Conservation (phyloP, 2,113 vertebrate species). For the Lota lota region DNA sequence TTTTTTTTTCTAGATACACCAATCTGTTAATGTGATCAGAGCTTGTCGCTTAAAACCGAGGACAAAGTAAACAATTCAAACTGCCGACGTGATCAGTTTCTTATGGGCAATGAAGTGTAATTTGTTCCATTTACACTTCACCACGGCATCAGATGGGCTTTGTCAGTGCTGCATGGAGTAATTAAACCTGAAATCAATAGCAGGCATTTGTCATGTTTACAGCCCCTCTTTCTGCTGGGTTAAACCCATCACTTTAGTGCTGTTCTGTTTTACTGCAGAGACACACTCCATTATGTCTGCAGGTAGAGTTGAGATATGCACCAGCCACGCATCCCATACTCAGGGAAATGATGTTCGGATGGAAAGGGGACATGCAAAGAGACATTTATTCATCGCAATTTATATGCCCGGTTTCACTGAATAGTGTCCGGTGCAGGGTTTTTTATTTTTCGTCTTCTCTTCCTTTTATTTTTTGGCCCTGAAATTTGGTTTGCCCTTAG, state of each 20-base stretch:
- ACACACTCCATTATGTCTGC: slow-evolving; percentile 99
- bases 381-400: slow-evolving; percentile 83
- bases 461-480: slow-evolving; percentile 43
- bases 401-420: slow-evolving; percentile 82
- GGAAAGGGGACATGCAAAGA: slow-evolving; percentile 81
- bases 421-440: slow-evolving; percentile 60
- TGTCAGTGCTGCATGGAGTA: slow-evolving; percentile 99
- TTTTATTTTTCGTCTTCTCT: slow-evolving; percentile 39
- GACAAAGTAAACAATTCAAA: slow-evolving; percentile 98
- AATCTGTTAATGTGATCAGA: slow-evolving; percentile 94
- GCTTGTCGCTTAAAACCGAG: slow-evolving; percentile 84
- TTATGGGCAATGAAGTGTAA: slow-evolving; percentile 97
- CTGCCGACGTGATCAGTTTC: slow-evolving; percentile 99
- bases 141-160: slow-evolving; percentile 99
- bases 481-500: no score
- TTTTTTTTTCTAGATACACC: slow-evolving; percentile 68
- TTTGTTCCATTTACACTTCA: slow-evolving; percentile 99
- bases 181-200: slow-evolving; percentile 99
- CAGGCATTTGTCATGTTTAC: slow-evolving; percentile 99
- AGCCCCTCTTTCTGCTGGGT: slow-evolving; percentile 99
- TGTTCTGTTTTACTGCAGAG: slow-evolving; percentile 99
- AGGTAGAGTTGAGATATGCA: slow-evolving; percentile 97
- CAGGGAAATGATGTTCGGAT: slow-evolving; percentile 86
- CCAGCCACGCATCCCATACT: slow-evolving; percentile 84
- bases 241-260: slow-evolving; percentile 99